Base-by-base conservation (phyloP, 2,888 invertebrate genomes). In the Octonoba sinensis region DNA sequence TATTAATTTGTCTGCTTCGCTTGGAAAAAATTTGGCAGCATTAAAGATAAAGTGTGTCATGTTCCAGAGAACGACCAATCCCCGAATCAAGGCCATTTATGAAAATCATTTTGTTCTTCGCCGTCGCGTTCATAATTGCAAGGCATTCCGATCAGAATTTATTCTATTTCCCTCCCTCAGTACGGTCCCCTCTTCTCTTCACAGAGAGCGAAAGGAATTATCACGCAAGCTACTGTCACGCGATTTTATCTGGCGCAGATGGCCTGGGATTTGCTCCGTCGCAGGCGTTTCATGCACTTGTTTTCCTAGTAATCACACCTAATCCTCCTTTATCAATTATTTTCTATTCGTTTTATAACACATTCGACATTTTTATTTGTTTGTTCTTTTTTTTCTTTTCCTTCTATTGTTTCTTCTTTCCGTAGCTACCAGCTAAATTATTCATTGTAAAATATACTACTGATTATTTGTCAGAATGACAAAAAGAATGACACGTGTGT, bases 1-100 rank as follows among this genome's bases (percentile, higher is more conserved):
- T 64, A 77, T 77, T 77, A 77, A 77, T 69, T 76, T 69, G 22
- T 62, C 64, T 44, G 62, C 46, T 27, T 24, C 27, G 27, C 18
- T 54, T 44, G 56, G 47, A 22, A 67, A 75, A 67, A 22, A 18
- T 13, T 27, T 56, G 47, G n/a, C 47, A 22, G 56, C 18, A 66
- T 60, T 47, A 57, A 44, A 20, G 57, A 57, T 70, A 64, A 77
- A 76, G 60, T 77, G 64, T 77, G 76, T 77, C 76, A 70, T 27
- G 73, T 70, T 36, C 46, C 54, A 54, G 49, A 65, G 62, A 62
- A 27, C 62, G 56, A 70, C 62, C 70, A 46, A 62, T 51, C 75
- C 27, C 49, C 49, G 11, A 20, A 75, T 70, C 69, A 77, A 77
- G 76, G 76, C 64, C 76, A 70, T 56, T 15, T 60, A 70, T 44